Conservation (phyloP, 2,797 vertebrate species). For the Phalloptychus januarius region DNA sequence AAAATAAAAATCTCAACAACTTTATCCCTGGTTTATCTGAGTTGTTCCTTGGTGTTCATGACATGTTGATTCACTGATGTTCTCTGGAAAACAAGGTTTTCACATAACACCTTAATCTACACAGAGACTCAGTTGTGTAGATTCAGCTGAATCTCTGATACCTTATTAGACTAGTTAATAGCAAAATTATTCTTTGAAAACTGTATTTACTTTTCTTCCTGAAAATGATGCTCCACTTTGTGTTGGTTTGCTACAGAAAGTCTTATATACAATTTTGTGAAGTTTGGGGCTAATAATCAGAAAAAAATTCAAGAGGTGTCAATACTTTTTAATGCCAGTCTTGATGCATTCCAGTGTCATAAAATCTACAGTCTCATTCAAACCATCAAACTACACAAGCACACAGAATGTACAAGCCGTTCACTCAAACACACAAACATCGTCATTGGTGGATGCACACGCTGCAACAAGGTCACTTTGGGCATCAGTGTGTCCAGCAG, state of each 20-base stretch:
- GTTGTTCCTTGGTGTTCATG: neutral
- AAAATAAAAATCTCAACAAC: neutral
- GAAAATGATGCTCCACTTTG: neutral
- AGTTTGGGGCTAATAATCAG: neutral
- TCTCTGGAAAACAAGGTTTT: neutral
- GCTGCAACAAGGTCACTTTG: slow-evolving; percentile 61
- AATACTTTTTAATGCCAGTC: neutral
- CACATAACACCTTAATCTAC: neutral
- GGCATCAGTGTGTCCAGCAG: slow-evolving; percentile 62
- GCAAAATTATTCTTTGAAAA: neutral
- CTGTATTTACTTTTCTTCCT: neutral
- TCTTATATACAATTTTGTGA: neutral
- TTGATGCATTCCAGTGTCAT: neutral
- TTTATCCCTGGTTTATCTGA: neutral
- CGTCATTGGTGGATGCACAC: slow-evolving; percentile 33
- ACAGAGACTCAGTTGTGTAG: neutral
- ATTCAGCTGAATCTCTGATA: no score
- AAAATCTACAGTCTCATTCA: slow-evolving; percentile 13
- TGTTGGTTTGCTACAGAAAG: neutral
- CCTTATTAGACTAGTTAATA: neutral
- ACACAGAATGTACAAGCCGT: slow-evolving; percentile 17
- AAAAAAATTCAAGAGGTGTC: neutral
- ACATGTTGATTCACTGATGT: neutral
- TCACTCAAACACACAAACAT: slow-evolving; percentile 35
- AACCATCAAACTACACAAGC: neutral